Evolutionary conservation across 2,113 vertebrate genomes (phyloP).

Genomic region (Rhinolophus ferrumequinum): DNA sequence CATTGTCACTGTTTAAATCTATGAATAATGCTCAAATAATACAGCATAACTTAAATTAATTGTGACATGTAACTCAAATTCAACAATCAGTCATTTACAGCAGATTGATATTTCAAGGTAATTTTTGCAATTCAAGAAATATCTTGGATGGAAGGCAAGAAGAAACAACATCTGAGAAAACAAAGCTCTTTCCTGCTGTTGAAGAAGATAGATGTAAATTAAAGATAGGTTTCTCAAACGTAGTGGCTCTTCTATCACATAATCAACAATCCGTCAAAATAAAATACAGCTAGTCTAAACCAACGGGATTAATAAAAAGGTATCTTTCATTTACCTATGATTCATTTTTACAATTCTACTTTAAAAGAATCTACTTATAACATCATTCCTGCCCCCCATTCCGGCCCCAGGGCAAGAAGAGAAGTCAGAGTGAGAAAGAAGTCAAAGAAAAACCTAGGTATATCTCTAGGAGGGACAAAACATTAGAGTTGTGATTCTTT

Average conservation of each 20-base stretch:
- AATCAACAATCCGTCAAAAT: constrained; percentile 54
- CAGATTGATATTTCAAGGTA: constrained; percentile 59
- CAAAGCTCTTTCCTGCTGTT: constrained; percentile 10
- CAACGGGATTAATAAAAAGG: neutral
- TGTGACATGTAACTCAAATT: neutral
- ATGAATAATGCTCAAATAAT: constrained; percentile 42
- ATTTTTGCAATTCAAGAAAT: constrained; percentile 53
- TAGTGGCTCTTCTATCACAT: constrained; percentile 26
- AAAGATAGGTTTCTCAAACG: constrained; percentile 14
- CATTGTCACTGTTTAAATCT: neutral
- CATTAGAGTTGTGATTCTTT: neutral
- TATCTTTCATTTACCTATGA: constrained; percentile 53
- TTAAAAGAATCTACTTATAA: constrained; percentile 48
- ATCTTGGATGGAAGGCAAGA: neutral
- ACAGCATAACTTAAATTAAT: neutral
- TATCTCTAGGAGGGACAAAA: neutral
- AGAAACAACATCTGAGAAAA: neutral
- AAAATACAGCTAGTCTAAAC: constrained; percentile 41
- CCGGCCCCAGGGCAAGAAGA: neutral
- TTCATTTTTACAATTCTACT: constrained; percentile 49
- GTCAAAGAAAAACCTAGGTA: neutral
- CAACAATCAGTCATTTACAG: neutral
- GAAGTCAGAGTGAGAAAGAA: neutral
- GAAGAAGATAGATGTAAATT: constrained; percentile 20
- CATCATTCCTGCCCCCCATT: neutral